A percentile compares a stretch with the other conserved stretches of the same genome.
These are phyloP conservation scores for Vireo altiloquus DNA, from an alignment of 2,113 vertebrate genomes.

Conservation along the genomic window DNA sequence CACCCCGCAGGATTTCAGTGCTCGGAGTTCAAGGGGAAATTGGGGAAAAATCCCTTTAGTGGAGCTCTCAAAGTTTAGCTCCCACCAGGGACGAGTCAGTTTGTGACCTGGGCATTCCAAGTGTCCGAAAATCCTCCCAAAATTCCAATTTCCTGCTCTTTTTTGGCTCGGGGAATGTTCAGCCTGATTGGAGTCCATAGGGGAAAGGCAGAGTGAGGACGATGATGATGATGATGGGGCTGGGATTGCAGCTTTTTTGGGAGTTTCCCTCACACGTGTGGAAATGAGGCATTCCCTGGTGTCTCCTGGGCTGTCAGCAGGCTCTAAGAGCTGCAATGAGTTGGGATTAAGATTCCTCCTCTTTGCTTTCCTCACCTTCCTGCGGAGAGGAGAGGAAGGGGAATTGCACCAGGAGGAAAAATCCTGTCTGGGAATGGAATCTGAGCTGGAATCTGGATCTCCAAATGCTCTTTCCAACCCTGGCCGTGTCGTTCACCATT, in stretches of 20 bases:
- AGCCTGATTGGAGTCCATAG: not conserved
- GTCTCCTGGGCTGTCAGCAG: not conserved
- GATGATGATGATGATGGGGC: not conserved
- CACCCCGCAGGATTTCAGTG: not conserved
- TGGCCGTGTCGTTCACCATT: fast-evolving
- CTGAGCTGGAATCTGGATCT: not conserved
- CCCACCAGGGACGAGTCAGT: not conserved
- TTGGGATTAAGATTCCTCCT: not conserved
- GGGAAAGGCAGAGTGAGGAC: not conserved
- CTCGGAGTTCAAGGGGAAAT: not conserved
- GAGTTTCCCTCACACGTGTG: not conserved
- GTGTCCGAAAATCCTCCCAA: not conserved
- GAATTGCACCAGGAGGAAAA: not conserved
- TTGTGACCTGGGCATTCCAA: not conserved
- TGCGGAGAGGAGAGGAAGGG: not conserved
- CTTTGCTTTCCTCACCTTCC: not conserved
- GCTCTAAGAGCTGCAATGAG: not conserved
- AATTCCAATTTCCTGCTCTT: not conserved
- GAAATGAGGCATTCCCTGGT: not conserved
- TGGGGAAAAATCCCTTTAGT: not conserved
- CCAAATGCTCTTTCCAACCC: not conserved
- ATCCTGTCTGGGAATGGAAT: too few species aligned
- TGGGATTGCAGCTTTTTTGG: not conserved
- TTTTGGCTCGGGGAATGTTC: not conserved
- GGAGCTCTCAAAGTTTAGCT: not conserved